A percentile compares a stretch with the other conserved stretches of the same genome.
Conservation (phyloP, 2,797 vertebrate species). For the Fistularia tabacaria region DNA sequence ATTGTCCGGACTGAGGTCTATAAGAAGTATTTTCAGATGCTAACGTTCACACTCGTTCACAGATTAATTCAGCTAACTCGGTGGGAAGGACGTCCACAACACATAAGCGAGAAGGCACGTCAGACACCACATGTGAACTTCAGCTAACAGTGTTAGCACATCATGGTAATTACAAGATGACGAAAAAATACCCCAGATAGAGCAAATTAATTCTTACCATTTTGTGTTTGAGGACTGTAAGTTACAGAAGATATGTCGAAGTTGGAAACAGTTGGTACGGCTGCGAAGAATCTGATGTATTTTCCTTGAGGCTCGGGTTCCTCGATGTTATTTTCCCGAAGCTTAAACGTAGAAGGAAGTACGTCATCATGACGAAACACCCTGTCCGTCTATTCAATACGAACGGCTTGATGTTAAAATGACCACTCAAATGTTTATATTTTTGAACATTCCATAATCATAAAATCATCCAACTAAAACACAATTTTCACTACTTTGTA, state of each 20-base stretch:
- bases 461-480: too few species aligned
- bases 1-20: too few species aligned
- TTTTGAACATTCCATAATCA: background rate
- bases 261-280: background rate
- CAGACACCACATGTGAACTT: too few species aligned
- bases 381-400: slow-evolving; percentile 16
- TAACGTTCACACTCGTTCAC: too few species aligned
- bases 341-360: slow-evolving; percentile 67
- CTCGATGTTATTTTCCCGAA: slow-evolving; percentile 67
- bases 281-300: slow-evolving; percentile 12
- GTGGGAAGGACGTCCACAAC: too few species aligned
- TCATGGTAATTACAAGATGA: background rate
- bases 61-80: too few species aligned
- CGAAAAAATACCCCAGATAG: background rate
- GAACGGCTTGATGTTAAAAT: background rate
- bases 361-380: slow-evolving; percentile 8
- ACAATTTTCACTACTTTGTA: too few species aligned
- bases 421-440: background rate
- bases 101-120: too few species aligned
- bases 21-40: too few species aligned
- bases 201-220: slow-evolving; percentile 62
- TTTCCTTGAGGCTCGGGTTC: slow-evolving; percentile 45
- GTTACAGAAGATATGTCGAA: slow-evolving; percentile 1
- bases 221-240: slow-evolving; percentile 27
- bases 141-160: background rate